These are phyloP conservation scores for Calyptomena viridis DNA, from an alignment of 2,113 vertebrate species.

Conservation along the genomic window DNA sequence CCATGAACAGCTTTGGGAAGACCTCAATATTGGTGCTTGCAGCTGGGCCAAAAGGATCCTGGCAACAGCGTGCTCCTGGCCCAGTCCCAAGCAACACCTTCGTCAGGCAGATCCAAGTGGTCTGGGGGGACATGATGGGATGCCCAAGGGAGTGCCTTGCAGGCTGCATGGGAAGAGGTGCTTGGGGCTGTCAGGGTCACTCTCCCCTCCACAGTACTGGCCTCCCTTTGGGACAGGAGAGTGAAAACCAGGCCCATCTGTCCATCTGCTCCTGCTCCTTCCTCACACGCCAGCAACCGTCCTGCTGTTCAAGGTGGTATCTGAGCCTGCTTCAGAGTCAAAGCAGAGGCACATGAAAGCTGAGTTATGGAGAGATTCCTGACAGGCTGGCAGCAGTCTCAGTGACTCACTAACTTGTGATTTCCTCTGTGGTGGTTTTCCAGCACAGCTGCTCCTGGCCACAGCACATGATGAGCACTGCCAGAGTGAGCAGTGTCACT, in stretches of 20 bases:
- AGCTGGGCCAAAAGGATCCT: neutral
- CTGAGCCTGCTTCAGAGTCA: neutral
- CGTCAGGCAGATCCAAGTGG: neutral
- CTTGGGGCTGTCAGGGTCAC: neutral
- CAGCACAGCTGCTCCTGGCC: constrained; percentile 39
- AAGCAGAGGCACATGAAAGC: constrained; percentile 50
- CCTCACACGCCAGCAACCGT: neutral
- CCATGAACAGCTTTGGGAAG: neutral
- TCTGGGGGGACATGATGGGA: neutral
- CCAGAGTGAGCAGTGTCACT: neutral
- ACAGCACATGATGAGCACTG: neutral
- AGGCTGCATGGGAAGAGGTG: neutral
- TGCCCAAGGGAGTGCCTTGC: neutral
- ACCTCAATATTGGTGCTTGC: neutral
- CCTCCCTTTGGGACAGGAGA: neutral
- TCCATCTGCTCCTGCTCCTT: neutral
- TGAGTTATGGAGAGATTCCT: constrained; percentile 50
- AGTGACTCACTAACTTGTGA: constrained; percentile 75
- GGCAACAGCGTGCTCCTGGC: neutral
- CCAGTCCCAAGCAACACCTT: neutral
- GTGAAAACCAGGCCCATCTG: neutral
- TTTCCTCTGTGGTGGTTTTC: constrained; percentile 64
- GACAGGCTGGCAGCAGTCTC: constrained; percentile 45
- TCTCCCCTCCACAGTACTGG: neutral
- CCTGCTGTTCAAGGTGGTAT: constrained; percentile 15